These are phyloP conservation scores for Polydrusus cervinus DNA, from an alignment of 2,888 invertebrate genomes.

Conservation along the genomic window DNA sequence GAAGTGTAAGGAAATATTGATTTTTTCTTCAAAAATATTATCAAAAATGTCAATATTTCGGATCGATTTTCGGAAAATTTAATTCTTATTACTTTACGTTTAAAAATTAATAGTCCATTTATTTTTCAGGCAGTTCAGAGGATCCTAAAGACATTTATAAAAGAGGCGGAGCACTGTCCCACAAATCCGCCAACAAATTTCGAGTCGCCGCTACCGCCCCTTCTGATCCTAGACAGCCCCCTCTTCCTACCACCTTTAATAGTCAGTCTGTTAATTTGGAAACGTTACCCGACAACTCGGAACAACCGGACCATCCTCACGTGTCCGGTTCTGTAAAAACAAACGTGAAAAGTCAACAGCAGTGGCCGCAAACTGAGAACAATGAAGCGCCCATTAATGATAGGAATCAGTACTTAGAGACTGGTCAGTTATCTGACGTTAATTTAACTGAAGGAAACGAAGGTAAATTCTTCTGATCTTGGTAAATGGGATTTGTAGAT, in stretches of 20 bases:
- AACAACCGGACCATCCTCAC: constrained; percentile 74
- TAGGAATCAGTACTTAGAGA: constrained; percentile 84
- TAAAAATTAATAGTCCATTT: too few relatives aligned
- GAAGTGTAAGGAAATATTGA: too few relatives aligned
- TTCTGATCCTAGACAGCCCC: constrained; percentile 55
- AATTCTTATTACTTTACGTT: too few relatives aligned
- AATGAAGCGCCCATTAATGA: constrained; percentile 81
- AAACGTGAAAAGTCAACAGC: constrained; percentile 27
- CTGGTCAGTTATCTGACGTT: constrained; percentile 80
- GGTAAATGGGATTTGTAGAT: too few relatives aligned
- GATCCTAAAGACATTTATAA: constrained; percentile 66
- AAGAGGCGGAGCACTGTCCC: constrained; percentile 68
- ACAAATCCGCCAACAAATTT: constrained; percentile 69
- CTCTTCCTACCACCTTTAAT: constrained; percentile 62
- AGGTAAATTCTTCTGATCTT: constrained; percentile 27
- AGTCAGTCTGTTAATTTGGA: constrained; percentile 77
- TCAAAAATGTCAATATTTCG: too few relatives aligned
- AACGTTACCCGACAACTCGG: constrained; percentile 80
- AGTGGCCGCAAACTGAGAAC: constrained; percentile 72
- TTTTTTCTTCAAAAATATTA: too few relatives aligned
- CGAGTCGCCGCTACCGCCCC: constrained; percentile 54
- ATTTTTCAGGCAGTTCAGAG: constrained; percentile 53
- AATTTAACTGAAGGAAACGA: constrained; percentile 61
- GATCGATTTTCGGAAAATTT: too few relatives aligned
- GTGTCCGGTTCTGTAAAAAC: constrained; percentile 48